Evolutionary conservation across 2,888 invertebrate species (phyloP), one percentile per base, ranked within the genome.

Genomic region (Eudemis profundana): DNA sequence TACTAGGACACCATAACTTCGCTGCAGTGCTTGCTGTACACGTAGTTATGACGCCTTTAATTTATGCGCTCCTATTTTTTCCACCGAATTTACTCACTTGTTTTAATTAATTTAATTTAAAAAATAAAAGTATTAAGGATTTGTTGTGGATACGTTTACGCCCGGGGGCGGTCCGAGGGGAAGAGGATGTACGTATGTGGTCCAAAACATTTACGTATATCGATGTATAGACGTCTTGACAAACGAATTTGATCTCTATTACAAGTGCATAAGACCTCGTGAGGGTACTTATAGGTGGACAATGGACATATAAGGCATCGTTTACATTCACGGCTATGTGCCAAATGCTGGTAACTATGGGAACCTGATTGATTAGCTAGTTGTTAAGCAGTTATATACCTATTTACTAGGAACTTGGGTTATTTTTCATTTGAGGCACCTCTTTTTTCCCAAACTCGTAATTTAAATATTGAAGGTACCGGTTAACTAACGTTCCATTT

Each of bases 271-370:
- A 42, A 50, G 42, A 40, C 8, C 27, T 21, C 10, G 5, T 36
- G 4, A 38, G 19, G 27, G 10, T 49, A 38, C 27, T 21, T 59
- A 14, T 17, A 12, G 15, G 15, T 23, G 10, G 2, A 54, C 40
- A 54, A 54, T 40, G 7, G 27, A 40, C 40, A 40, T 54, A 54
- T 12, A 40, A 27, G 42, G 54, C 14, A 23, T 42, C 23, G 42
- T 42, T 56, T 44, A 56, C 29, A 56, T 56, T 56, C 29, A 27
- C 42, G 19, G 27, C 17, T 5, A 40, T 27, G 15, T 54, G 40
- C 54, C 23, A 56, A 56, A 56, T 56, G 42, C 15, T 42, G 40
- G 23, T 56, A 44, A 21, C 33, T 19, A 33, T 33, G 19, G 29
- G 12, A 29, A 42, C 42, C 56, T 44, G 56, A 42, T 56, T 56